phyloP scores from a whole-genome alignment of 2,113 vertebrate genomes.

The Megaleporinus macrocephalus region DNA sequence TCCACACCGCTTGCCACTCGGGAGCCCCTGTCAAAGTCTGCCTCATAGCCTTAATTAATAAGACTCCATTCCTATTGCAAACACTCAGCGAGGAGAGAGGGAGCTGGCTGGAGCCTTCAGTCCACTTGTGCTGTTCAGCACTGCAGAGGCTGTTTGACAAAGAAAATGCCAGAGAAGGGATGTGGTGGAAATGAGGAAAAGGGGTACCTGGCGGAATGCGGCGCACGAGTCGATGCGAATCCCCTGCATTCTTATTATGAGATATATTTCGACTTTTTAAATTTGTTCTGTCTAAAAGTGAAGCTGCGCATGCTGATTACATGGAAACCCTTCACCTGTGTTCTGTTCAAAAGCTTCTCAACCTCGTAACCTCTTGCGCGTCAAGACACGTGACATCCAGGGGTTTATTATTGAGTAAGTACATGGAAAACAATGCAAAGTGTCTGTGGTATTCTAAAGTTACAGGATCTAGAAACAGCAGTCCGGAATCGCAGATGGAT shows the following conservation, averaged over 20 bases:
- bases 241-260: conserved; percentile 27
- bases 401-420: too few relatives aligned
- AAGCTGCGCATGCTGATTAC: too few relatives aligned
- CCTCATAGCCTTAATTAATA: conserved; percentile 78
- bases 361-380: too few relatives aligned
- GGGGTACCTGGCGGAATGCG: not conserved
- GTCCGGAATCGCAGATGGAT: too few relatives aligned
- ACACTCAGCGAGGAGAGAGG: conserved; percentile 49
- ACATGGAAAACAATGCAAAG: too few relatives aligned
- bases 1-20: conserved; percentile 69
- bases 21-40: conserved; percentile 77
- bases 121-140: conserved; percentile 36
- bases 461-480: too few relatives aligned
- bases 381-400: too few relatives aligned
- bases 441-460: too few relatives aligned
- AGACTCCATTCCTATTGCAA: conserved; percentile 73
- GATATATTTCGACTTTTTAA: not conserved
- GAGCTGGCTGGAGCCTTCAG: conserved; percentile 37
- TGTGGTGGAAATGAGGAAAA: conserved; percentile 5
- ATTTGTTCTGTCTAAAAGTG: not conserved
- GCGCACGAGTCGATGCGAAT: not conserved
- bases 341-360: too few relatives aligned
- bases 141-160: conserved; percentile 17
- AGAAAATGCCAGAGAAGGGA: not conserved
- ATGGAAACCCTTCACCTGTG: too few relatives aligned